These are phyloP conservation scores for Bicyclus anynana DNA, from an alignment of 1,140 invertebrate genomes.

Conservation along the genomic window DNA sequence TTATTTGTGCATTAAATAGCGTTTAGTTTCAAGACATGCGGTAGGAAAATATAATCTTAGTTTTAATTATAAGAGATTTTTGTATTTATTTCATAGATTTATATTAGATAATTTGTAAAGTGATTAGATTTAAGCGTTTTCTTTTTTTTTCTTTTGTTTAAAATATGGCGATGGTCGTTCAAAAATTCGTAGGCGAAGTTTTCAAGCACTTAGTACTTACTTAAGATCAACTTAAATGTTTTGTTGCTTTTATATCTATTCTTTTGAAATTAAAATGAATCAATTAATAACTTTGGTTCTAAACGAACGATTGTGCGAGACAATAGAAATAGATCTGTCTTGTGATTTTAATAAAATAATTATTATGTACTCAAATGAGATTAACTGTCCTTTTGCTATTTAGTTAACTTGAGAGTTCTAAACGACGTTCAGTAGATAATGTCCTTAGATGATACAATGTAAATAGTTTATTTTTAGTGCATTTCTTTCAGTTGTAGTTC, in stretches of 20 bases:
- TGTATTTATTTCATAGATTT: conserved; percentile 77
- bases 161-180: conserved; percentile 73
- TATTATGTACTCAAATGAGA: conserved; percentile 69
- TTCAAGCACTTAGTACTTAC: conserved; percentile 67
- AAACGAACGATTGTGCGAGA: not conserved
- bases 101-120: conserved; percentile 76
- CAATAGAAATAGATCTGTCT: conserved; percentile 55
- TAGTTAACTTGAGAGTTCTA: conserved; percentile 39
- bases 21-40: conserved; percentile 70
- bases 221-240: conserved; percentile 67
- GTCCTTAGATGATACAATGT: conserved; percentile 45
- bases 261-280: conserved; percentile 23
- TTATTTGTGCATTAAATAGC: conserved; percentile 67
- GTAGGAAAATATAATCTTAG: conserved; percentile 72
- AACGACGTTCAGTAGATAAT: conserved; percentile 43
- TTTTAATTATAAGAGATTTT: conserved; percentile 75
- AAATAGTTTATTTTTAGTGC: conserved; percentile 69
- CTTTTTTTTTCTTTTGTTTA: conserved; percentile 60
- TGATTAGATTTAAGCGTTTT: conserved; percentile 68
- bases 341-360: conserved; percentile 53
- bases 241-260: conserved; percentile 43
- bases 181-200: conserved; percentile 51
- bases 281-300: not conserved
- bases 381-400: conserved; percentile 56
- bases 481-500: conserved; percentile 66